Evolutionary conservation across 2,797 vertebrate genomes (phyloP).

Genomic region (Megalops cyprinoides): DNA sequence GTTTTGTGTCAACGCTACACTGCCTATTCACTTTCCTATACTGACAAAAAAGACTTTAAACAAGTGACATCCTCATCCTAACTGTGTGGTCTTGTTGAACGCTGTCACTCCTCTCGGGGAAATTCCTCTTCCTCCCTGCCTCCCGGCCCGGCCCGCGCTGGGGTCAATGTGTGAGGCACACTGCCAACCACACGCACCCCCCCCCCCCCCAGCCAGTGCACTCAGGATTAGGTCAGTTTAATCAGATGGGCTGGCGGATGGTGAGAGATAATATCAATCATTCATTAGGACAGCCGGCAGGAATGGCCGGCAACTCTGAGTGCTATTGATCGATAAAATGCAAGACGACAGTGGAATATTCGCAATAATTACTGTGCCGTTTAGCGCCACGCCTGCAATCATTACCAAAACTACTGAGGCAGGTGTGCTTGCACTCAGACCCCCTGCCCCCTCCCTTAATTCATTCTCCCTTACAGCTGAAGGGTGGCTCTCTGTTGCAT

Average conservation of each 20-base stretch:
- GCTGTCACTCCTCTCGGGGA: not conserved
- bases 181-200: not conserved
- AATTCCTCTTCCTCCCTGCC: too few relatives aligned
- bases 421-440: too few relatives aligned
- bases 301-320: not conserved
- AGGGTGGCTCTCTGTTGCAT: not conserved
- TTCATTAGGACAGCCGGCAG: not conserved
- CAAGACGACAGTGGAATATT: not conserved
- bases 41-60: too few relatives aligned
- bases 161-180: not conserved
- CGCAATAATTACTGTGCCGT: not conserved
- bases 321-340: slow-evolving; percentile 15
- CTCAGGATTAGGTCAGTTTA: not conserved
- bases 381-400: not conserved
- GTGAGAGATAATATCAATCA: slow-evolving; percentile 1
- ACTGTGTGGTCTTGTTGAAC: too few relatives aligned
- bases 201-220: not conserved
- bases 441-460: too few relatives aligned
- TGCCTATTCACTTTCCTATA: too few relatives aligned
- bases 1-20: too few relatives aligned
- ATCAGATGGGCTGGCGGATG: slow-evolving; percentile 1
- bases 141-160: not conserved
- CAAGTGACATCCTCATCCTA: too few relatives aligned
- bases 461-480: not conserved
- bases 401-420: not conserved